These are phyloP conservation scores for Tetragnatha versicolor DNA, from an alignment of 1,140 invertebrate species.

Conservation along the genomic window DNA sequence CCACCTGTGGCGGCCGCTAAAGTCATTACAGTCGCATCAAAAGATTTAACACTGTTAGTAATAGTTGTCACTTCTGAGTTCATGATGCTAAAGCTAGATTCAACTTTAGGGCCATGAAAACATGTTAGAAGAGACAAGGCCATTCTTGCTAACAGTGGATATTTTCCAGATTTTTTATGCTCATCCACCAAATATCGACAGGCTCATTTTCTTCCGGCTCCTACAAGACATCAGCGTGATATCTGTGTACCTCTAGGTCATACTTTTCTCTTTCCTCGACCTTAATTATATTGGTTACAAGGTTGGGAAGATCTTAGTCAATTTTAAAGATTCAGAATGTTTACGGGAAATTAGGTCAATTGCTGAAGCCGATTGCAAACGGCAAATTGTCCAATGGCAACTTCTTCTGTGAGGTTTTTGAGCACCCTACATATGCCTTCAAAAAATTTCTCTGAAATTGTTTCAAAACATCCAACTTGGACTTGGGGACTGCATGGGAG, in stretches of 20 bases:
- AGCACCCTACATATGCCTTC: slow-evolving; percentile 1
- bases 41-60: too few relatives aligned
- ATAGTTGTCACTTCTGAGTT: too few relatives aligned
- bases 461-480: not conserved
- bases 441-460: not conserved
- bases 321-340: too few relatives aligned
- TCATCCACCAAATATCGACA: not conserved
- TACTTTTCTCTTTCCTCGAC: not conserved
- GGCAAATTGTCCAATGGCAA: not conserved
- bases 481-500: not conserved
- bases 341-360: not conserved
- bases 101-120: too few relatives aligned
- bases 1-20: too few relatives aligned
- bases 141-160: too few relatives aligned
- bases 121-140: too few relatives aligned
- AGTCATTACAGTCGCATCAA: too few relatives aligned
- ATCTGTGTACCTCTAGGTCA: not conserved
- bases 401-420: not conserved
- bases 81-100: too few relatives aligned
- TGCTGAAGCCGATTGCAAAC: not conserved
- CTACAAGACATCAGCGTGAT: too few relatives aligned
- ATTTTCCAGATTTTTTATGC: too few relatives aligned
- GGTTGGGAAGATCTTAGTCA: not conserved
- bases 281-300: not conserved
- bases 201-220: not conserved